These are phyloP conservation scores for Amia ocellicauda DNA, from an alignment of 2,113 vertebrate genomes.

Conservation along the genomic window DNA sequence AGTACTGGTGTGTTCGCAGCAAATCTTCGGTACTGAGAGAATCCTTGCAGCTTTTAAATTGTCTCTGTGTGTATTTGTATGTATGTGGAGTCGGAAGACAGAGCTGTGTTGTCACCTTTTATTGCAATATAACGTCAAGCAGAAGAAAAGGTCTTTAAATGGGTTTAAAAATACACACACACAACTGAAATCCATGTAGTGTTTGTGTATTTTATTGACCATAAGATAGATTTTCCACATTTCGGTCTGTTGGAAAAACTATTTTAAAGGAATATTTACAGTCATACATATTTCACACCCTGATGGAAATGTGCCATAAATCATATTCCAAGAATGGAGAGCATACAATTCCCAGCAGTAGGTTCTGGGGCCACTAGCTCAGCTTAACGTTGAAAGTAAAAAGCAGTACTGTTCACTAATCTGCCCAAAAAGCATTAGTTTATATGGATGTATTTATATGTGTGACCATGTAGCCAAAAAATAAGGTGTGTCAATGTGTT, in stretches of 20 bases:
- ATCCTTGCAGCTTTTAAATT: too few relatives aligned
- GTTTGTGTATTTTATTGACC: neutral
- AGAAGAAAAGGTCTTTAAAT: too few relatives aligned
- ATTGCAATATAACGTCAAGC: too few relatives aligned
- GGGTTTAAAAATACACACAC: too few relatives aligned
- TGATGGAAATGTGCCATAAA: neutral
- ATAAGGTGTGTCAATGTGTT: constrained; percentile 63
- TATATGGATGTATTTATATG: constrained; percentile 66
- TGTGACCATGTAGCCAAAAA: constrained; percentile 50
- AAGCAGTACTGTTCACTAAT: constrained; percentile 30
- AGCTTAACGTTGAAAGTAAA: neutral
- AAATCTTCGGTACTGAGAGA: too few relatives aligned
- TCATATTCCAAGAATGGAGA: neutral
- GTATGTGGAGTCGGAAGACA: too few relatives aligned
- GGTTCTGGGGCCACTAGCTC: neutral
- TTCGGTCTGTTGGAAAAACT: too few relatives aligned
- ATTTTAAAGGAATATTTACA: neutral
- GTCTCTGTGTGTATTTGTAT: too few relatives aligned
- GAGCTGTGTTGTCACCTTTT: too few relatives aligned
- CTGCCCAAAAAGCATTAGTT: constrained; percentile 56
- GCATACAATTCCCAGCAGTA: neutral
- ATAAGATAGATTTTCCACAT: too few relatives aligned
- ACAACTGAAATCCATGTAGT: too few relatives aligned
- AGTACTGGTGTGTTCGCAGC: too few relatives aligned
- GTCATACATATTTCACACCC: neutral